Evolutionary conservation across 2,113 vertebrate species (phyloP).

Genomic region (Saguinus midas): DNA sequence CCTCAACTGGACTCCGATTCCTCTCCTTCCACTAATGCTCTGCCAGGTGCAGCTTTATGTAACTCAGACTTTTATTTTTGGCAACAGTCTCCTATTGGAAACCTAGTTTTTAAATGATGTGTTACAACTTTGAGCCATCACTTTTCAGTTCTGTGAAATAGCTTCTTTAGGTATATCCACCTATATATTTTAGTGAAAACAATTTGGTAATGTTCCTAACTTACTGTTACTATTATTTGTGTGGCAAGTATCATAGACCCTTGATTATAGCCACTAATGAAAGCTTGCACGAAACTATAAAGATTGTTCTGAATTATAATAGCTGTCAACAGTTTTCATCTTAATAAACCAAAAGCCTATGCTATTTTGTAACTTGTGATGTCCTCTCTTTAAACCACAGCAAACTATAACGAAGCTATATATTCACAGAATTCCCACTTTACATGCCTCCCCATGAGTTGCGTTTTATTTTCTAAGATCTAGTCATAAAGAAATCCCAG

Average conservation of each 20-base stretch:
- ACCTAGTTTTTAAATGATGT: background rate
- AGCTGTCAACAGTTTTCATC: constrained; percentile 43
- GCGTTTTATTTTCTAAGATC: constrained; percentile 18
- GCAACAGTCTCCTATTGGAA: background rate
- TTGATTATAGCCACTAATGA: background rate
- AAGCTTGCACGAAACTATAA: background rate
- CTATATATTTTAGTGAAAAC: background rate
- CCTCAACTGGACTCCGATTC: background rate
- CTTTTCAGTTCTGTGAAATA: background rate
- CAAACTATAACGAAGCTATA: background rate
- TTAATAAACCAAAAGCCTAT: background rate
- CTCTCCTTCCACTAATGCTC: background rate
- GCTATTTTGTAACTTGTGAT: constrained; percentile 28
- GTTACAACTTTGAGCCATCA: background rate
- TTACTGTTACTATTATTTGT: background rate
- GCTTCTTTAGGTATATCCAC: background rate
- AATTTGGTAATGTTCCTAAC: background rate
- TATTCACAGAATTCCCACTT: constrained; percentile 46
- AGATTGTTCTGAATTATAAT: constrained; percentile 40
- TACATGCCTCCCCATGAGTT: background rate
- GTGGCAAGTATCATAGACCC: background rate
- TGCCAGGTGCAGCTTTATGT: background rate
- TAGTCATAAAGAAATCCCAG: background rate
- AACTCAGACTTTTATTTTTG: background rate
- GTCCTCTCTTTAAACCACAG: constrained; percentile 20